phyloP scores from a whole-genome alignment of 2,113 vertebrate species.

The Urocolius indicus region DNA sequence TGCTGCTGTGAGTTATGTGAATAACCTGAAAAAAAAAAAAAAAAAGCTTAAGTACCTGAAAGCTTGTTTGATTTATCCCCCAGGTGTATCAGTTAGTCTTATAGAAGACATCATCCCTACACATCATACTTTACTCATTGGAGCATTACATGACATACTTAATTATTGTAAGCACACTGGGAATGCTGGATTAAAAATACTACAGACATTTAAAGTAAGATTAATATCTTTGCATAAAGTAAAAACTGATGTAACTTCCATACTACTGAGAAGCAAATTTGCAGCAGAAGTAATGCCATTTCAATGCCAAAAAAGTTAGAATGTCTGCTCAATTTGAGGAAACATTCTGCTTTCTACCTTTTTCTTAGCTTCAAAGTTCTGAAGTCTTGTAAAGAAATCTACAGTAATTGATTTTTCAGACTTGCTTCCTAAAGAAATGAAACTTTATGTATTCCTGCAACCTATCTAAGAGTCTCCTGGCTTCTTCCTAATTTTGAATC shows the following conservation, averaged over 20 bases:
- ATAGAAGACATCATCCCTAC: conserved; percentile 19
- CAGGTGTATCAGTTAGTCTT: neutral
- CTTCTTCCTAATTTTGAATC: neutral
- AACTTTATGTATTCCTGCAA: neutral
- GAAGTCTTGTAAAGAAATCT: neutral
- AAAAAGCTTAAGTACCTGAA: neutral
- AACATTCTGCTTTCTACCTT: neutral
- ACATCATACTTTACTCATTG: conserved; percentile 35
- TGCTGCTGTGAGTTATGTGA: neutral
- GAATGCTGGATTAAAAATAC: conserved; percentile 50
- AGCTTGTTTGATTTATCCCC: neutral
- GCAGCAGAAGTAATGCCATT: conserved; percentile 1
- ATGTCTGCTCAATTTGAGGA: neutral
- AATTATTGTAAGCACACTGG: conserved; percentile 40
- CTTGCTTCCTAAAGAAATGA: neutral
- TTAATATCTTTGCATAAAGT: conserved; percentile 23
- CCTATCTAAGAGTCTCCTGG: neutral
- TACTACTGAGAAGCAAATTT: neutral
- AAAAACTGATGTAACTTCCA: neutral
- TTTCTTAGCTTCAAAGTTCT: neutral
- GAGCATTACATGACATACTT: conserved; percentile 26
- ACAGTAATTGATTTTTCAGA: conserved; percentile 4
- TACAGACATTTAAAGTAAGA: conserved; percentile 45
- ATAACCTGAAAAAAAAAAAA: neutral
- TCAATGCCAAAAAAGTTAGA: neutral